Conservation (phyloP, 2,888 invertebrate genomes). For the Oscheius myriophilus region DNA sequence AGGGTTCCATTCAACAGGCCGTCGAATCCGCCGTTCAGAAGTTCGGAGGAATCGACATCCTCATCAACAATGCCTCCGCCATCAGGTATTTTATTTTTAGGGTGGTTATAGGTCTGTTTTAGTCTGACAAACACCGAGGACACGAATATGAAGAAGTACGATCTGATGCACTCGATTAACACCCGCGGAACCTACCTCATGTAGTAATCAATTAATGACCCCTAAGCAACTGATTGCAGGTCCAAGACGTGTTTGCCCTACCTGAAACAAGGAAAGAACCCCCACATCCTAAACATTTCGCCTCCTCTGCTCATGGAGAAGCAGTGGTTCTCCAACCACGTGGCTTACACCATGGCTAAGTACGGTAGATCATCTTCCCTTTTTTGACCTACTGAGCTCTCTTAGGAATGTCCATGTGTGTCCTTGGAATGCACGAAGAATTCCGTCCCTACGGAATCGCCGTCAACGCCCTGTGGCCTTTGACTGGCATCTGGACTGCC, state of each 20-base stretch:
- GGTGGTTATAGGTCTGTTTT: neutral
- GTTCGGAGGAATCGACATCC: slow-evolving; percentile 82
- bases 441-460: slow-evolving; percentile 84
- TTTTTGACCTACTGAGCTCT: neutral
- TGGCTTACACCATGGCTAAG: slow-evolving; percentile 96
- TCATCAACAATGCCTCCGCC: slow-evolving; percentile 93
- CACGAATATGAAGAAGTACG: slow-evolving; percentile 94
- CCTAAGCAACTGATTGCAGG: slow-evolving; percentile 73
- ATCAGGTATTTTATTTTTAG: slow-evolving; percentile 74
- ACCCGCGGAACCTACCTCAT: slow-evolving; percentile 92
- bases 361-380: slow-evolving; percentile 76
- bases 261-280: slow-evolving; percentile 84
- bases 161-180: slow-evolving; percentile 93
- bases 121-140: slow-evolving; percentile 74
- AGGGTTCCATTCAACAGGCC: slow-evolving; percentile 76
- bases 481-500: slow-evolving; percentile 79
- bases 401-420: slow-evolving; percentile 86
- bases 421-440: slow-evolving; percentile 92
- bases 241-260: slow-evolving; percentile 90
- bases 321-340: slow-evolving; percentile 77
- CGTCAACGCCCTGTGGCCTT: slow-evolving; percentile 96
- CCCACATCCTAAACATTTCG: slow-evolving; percentile 92
- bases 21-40: slow-evolving; percentile 70
- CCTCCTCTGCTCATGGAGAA: slow-evolving; percentile 90
- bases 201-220: slow-evolving; percentile 75